Conservation (phyloP, 1,140 invertebrate species). For the Probaryconus sp. region DNA sequence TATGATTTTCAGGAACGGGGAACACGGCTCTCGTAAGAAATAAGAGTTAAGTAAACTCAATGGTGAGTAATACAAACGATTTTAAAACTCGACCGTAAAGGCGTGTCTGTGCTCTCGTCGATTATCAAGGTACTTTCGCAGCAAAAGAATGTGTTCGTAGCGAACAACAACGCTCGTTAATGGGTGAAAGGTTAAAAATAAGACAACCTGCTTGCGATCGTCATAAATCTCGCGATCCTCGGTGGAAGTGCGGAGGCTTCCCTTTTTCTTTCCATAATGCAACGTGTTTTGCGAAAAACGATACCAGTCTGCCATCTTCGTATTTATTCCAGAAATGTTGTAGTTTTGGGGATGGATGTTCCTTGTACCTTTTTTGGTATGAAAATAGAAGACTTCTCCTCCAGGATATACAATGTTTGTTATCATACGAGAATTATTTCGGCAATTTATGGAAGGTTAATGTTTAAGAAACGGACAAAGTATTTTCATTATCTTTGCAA, state of each 20-base stretch:
- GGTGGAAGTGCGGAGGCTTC: slow-evolving; percentile 57
- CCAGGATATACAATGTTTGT: too few species aligned
- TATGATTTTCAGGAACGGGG: slow-evolving; percentile 26
- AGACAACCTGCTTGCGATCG: slow-evolving; percentile 64
- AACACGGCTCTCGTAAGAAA: slow-evolving; percentile 30
- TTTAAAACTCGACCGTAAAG: slow-evolving; percentile 58
- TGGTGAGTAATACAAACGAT: slow-evolving; percentile 55
- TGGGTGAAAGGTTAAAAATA: slow-evolving; percentile 78
- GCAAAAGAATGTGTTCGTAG: slow-evolving; percentile 61
- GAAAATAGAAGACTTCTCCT: slow-evolving; percentile 43
- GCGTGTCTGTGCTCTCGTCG: slow-evolving; percentile 58
- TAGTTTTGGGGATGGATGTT: slow-evolving; percentile 31
- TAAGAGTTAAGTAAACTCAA: slow-evolving; percentile 49
- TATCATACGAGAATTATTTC: too few species aligned
- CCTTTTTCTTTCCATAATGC: slow-evolving; percentile 51
- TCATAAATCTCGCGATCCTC: slow-evolving; percentile 72
- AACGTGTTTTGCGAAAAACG: slow-evolving; percentile 42
- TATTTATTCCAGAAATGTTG: slow-evolving; percentile 59
- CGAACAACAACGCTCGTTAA: slow-evolving; percentile 76
- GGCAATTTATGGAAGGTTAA: too few species aligned
- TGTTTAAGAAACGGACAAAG: too few species aligned
- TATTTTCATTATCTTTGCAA: too few species aligned
- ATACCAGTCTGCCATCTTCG: slow-evolving; percentile 14
- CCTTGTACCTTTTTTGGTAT: slow-evolving; percentile 39
- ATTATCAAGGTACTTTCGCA: slow-evolving; percentile 57